Percentiles rank a stretch among this genome's conserved stretches.
Conservation (phyloP, 2,797 vertebrate genomes). For the Kryptolebias ocellatus region DNA sequence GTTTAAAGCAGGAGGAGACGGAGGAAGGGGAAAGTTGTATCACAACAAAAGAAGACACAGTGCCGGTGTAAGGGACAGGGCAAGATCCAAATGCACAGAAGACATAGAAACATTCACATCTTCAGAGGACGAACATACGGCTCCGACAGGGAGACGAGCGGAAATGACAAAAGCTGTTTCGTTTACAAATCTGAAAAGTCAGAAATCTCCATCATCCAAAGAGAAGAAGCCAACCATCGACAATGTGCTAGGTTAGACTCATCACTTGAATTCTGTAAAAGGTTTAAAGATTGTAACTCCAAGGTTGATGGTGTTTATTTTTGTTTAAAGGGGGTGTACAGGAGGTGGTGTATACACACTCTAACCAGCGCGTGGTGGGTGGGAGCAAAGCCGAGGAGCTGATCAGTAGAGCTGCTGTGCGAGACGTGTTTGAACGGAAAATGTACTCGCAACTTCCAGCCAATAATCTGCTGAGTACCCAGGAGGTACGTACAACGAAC, state of each 20-base stretch:
- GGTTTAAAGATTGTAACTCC: neutral
- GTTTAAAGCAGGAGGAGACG: conserved; percentile 5
- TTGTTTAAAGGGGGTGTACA: conserved; percentile 82
- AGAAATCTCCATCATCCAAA: conserved; percentile 19
- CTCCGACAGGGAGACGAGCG: conserved; percentile 3
- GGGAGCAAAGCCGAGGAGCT: conserved; percentile 93
- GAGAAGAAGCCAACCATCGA: conserved; percentile 60
- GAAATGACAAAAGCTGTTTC: conserved; percentile 18
- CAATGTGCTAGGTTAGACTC: conserved; percentile 64
- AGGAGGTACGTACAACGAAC: conserved; percentile 82
- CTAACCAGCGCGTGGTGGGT: conserved; percentile 94
- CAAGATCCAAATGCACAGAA: conserved; percentile 65
- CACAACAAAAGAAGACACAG: conserved; percentile 26
- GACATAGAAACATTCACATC: conserved; percentile 84
- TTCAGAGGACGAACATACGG: conserved; percentile 83
- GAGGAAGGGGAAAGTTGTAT: conserved; percentile 2
- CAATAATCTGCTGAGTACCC: conserved; percentile 81
- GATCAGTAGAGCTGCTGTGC: conserved; percentile 88
- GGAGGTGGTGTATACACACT: conserved; percentile 91
- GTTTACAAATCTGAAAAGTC: conserved; percentile 48
- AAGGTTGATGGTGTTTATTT: conserved; percentile 1
- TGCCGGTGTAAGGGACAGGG: conserved; percentile 13
- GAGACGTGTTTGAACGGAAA: conserved; percentile 90
- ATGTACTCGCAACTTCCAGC: conserved; percentile 93
- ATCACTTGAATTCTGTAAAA: neutral